A percentile compares a stretch with the other conserved stretches of the same genome.
Conservation (phyloP, 2,113 vertebrate species). For the Axis porcinus region DNA sequence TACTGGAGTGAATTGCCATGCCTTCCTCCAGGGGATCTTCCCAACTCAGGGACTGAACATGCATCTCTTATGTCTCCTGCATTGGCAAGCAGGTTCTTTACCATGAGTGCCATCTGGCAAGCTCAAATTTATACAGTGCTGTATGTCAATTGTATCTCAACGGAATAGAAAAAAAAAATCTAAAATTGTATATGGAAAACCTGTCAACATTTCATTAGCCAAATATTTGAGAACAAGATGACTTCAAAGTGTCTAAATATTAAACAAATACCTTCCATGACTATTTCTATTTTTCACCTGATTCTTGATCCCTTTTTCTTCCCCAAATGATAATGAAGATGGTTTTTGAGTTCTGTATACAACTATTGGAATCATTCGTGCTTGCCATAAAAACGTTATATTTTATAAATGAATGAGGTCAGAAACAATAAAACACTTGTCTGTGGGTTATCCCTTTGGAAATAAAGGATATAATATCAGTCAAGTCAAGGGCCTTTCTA, state of each 20-base stretch:
- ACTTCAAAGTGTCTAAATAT: neutral
- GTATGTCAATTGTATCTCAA: neutral
- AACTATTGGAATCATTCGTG: neutral
- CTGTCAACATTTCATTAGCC: neutral
- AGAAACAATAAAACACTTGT: neutral
- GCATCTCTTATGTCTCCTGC: neutral
- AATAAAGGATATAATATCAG: neutral
- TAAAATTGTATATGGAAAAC: neutral
- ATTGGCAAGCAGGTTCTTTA: neutral
- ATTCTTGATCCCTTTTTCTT: neutral
- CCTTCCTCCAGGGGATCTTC: neutral
- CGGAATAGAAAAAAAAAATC: neutral
- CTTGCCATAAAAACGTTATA: neutral
- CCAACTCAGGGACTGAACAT: neutral
- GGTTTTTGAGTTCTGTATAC: neutral
- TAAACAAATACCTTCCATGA: neutral
- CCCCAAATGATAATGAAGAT: neutral
- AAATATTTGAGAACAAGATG: slow-evolving; percentile 33
- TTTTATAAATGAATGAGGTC: neutral
- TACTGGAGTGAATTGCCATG: neutral
- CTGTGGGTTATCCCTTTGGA: neutral
- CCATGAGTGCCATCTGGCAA: neutral
- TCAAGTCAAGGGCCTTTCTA: neutral
- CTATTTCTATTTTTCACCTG: neutral
- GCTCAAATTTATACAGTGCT: neutral